Evolutionary conservation across 2,888 invertebrate species (phyloP).

Genomic region (Tetropium fuscum): DNA sequence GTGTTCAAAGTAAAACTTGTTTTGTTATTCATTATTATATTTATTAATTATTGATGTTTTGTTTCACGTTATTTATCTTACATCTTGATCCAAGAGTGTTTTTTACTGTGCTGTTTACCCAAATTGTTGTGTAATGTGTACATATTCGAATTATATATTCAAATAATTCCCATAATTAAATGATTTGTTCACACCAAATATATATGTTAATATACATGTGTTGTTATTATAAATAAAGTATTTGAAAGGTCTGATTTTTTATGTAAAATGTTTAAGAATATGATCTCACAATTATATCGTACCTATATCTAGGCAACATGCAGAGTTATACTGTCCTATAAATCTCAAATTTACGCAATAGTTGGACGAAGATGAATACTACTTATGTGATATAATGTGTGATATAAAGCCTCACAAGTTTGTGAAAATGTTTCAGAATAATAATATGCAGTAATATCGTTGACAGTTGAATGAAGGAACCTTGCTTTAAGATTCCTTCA

Average conservation of each 20-base stretch:
- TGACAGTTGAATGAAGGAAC: too few relatives aligned
- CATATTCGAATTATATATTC: slow-evolving; percentile 56
- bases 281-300: too few relatives aligned
- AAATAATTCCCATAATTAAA: slow-evolving; percentile 59
- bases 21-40: slow-evolving; percentile 33
- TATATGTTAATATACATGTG: slow-evolving; percentile 68
- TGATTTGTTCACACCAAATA: slow-evolving; percentile 67
- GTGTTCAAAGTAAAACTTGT: slow-evolving; percentile 46
- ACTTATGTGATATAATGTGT: too few relatives aligned
- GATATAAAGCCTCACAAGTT: too few relatives aligned
- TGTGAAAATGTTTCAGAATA: too few relatives aligned
- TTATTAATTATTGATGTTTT: slow-evolving; percentile 30
- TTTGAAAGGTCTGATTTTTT: slow-evolving; percentile 40
- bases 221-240: slow-evolving; percentile 64
- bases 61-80: slow-evolving; percentile 30
- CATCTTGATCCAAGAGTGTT: slow-evolving; percentile 37
- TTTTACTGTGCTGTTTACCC: slow-evolving; percentile 57
- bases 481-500: too few relatives aligned
- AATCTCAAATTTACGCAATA: too few relatives aligned
- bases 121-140: slow-evolving; percentile 61
- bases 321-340: too few relatives aligned
- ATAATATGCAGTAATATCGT: too few relatives aligned
- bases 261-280: too few relatives aligned
- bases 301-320: too few relatives aligned
- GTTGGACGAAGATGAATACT: too few relatives aligned